These are phyloP conservation scores for Coracias cyanogaster DNA, from an alignment of 2,797 vertebrate genomes.

Conservation along the genomic window DNA sequence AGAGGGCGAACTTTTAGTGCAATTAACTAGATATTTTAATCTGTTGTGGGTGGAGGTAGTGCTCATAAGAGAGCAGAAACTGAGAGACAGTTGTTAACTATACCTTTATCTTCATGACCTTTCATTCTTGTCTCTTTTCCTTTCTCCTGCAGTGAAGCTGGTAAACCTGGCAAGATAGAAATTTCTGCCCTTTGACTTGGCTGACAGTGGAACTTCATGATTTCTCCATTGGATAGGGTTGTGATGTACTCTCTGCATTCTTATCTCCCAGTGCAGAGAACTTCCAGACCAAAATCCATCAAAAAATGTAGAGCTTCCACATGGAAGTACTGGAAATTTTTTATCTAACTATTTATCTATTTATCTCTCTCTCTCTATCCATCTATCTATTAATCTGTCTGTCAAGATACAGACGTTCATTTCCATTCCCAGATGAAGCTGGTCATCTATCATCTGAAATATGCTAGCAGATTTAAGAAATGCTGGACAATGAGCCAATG, in stretches of 20 bases:
- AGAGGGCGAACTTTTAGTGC: neutral
- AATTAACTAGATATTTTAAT: neutral
- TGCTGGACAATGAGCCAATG: neutral
- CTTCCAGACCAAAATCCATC: neutral
- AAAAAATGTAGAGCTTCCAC: neutral
- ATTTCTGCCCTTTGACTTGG: neutral
- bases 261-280: neutral
- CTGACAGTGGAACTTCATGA: neutral
- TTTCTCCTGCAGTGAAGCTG: neutral
- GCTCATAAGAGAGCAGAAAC: neutral
- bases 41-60: neutral
- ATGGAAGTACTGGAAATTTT: neutral
- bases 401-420: neutral
- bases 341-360: neutral
- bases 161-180: neutral
- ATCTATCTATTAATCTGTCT: no score
- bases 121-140: neutral
- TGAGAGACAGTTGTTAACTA: rapidly evolving
- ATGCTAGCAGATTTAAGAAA: neutral
- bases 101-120: neutral
- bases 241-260: neutral
- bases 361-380: no score
- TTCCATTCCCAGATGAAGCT: neutral
- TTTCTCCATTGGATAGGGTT: neutral
- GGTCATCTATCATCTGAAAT: neutral